Base-by-base conservation (phyloP, 30 jellyfish, hydroid and myxozoan genomes). In the Hydractinia symbiolongicarpus region DNA sequence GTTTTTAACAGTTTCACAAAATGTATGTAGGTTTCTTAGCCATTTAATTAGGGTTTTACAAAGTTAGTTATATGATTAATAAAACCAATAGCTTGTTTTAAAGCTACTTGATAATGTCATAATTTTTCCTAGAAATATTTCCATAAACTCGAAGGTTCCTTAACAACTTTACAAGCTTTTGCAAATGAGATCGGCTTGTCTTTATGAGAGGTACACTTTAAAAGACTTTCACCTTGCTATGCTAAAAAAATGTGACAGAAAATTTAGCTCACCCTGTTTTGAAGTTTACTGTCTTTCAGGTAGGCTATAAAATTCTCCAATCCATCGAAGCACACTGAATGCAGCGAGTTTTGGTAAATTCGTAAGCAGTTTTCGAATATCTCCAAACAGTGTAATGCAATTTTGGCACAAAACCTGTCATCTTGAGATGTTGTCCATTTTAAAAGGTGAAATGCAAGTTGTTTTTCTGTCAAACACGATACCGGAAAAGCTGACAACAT, bases 351-450 rank as follows among this genome's bases (percentile, higher is more conserved):
- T 64, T 44, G 74, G 74, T 64, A 64, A 44, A 64, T n/a, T 64
- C 74, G 19, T 51, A 64, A 64, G 40, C 74, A 64, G 74, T 64
- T 64, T 51, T 64, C 74, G 40, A 64, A 64, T 64, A 64, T 64
- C 19, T 64, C 74, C 74, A 64, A n/a, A 51, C 74, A 64, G 4
- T n/a, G 40, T 7, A 64, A n/a, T 6, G 74, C 17, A 13, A 64
- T 13, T 7, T n/a, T 44, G 19, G 19, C 40, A 64, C 74, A 64
- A 51, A 64, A 64, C 40, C 5, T 13, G 40, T 8, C 40, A 6
- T 64, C 74, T 13, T 64, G 19, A 4, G 74, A n/a, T 7, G 74
- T 64, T 7, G 74, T 64, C 74, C 74, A 64, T 7, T 44, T 64
- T 6, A 64, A 51, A 6, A 64, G 74, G 40, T 64, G 74, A 64